A percentile compares a stretch with the other conserved stretches of the same genome.
Conservation (phyloP, 2,888 invertebrate genomes). For the Thereva unica region DNA sequence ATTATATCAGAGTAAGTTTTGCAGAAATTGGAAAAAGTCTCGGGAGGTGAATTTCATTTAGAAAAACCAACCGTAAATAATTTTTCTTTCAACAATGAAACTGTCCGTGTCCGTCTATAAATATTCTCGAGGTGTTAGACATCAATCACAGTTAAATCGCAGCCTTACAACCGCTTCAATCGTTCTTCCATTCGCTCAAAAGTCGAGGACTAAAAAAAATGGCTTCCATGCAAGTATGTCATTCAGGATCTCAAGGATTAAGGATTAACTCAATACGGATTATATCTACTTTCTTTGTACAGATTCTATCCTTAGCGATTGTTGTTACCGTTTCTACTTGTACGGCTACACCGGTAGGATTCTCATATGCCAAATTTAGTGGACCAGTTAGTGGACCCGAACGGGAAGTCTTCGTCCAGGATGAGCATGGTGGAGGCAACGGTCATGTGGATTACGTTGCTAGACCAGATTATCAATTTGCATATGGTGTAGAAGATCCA, state of each 20-base stretch:
- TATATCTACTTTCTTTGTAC: conserved; percentile 7
- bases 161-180: conserved; percentile 15
- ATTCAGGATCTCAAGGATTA: conserved; percentile 22
- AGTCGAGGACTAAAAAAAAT: conserved; percentile 13
- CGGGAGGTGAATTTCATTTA: conserved; percentile 19
- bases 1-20: conserved; percentile 37
- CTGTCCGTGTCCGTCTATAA: conserved; percentile 27
- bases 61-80: conserved; percentile 27
- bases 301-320: conserved; percentile 15
- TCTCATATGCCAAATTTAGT: conserved; percentile 72
- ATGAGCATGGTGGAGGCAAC: conserved; percentile 55
- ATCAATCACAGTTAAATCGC: conserved; percentile 31
- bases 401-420: conserved; percentile 52
- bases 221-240: conserved; percentile 29
- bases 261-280: conserved; percentile 11
- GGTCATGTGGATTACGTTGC: conserved; percentile 72
- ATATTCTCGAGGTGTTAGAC: conserved; percentile 18
- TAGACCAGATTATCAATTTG: conserved; percentile 75
- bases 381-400: conserved; percentile 74
- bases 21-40: conserved; percentile 37
- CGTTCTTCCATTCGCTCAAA: conserved; percentile 1
- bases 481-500: conserved; percentile 77
- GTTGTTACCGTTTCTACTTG: conserved; percentile 2
- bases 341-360: conserved; percentile 60
- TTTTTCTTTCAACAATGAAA: conserved; percentile 17